Base-by-base conservation (phyloP, 2,113 vertebrate species). In the Gymnocephalus cernua region DNA sequence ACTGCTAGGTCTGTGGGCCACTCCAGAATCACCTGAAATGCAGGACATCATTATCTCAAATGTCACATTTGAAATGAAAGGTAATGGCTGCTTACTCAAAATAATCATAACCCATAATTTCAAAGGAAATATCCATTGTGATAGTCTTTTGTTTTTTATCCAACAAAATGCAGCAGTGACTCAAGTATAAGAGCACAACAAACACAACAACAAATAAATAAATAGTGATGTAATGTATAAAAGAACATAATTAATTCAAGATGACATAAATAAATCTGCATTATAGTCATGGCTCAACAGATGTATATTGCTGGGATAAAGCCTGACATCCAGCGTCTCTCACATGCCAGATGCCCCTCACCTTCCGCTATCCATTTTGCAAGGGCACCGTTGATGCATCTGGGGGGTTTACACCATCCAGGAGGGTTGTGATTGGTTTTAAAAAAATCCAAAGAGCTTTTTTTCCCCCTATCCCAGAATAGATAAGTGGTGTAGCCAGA, bases 1-100 rank as follows among this genome's bases (percentile, higher is more conserved):
- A 99, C 95, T 7, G 98, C 96, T 2, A 99, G 93, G 89, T 98
- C 98, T 4, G 98, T 99, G 27, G 98, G 98, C 98, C 98, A 99
- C 74, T 99, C 98, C 91, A 99, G 93, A 80, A 97, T 97, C 47
- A 99, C 98, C 98, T 99, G 82, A 12, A 90, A 90, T 4, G 70
- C 72, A 85, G 15, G 7, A 77, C 14, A 85, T 16, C 4, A 65
- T 29, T 9, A 50, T 2, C 25, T 19, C 10, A 35, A 14, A 29
- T 27, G 18, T 47, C 6, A 67, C 12, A 32, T 11, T 21, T 57
- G 0, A 32, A 56, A 74, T 23, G 2, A 48, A 41, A 53, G 19
- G 3, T 27, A 16, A 59, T 32, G 51, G 45, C 45, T 41, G n/a
- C 12, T 54, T 25, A 21, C 21, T 29, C 77, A 9, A 54, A 44